Evolutionary conservation across 2,888 invertebrate genomes (phyloP).

Genomic region (Drosophila sordidapex): DNA sequence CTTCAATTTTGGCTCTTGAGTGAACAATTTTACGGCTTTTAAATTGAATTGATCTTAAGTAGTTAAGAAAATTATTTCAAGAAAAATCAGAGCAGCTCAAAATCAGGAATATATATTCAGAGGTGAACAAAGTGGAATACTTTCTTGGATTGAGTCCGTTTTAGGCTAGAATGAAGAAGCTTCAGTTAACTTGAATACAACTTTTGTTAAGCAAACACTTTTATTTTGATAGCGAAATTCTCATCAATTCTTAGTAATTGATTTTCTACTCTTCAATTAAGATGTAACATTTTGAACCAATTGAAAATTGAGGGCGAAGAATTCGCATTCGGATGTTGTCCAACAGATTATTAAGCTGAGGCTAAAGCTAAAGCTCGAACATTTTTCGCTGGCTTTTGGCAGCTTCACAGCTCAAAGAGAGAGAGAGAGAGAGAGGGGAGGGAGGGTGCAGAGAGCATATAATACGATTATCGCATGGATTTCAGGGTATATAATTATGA

Average conservation of each 20-base stretch:
- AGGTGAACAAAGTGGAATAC: background rate
- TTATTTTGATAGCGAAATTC: background rate
- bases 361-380: background rate
- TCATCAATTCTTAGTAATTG: background rate
- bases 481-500: slow-evolving; percentile 52
- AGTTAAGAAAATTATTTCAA: background rate
- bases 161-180: background rate
- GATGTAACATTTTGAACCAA: background rate
- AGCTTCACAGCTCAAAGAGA: slow-evolving; percentile 5
- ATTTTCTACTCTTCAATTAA: background rate
- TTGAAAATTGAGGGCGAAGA: background rate
- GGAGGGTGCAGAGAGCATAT: slow-evolving; percentile 11
- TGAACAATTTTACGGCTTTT: background rate
- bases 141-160: background rate
- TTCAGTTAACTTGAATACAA: background rate
- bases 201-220: background rate
- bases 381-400: slow-evolving; percentile 2
- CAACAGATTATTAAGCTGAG: background rate
- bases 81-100: accelerated
- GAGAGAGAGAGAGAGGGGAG: background rate
- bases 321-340: background rate
- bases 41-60: background rate
- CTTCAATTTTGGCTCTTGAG: background rate
- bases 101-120: background rate
- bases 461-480: slow-evolving; percentile 48